Percentiles rank a stretch among this genome's conserved stretches.
Evolutionary conservation across 2,113 vertebrate species (phyloP).

Genomic region (Myocastor coypus): DNA sequence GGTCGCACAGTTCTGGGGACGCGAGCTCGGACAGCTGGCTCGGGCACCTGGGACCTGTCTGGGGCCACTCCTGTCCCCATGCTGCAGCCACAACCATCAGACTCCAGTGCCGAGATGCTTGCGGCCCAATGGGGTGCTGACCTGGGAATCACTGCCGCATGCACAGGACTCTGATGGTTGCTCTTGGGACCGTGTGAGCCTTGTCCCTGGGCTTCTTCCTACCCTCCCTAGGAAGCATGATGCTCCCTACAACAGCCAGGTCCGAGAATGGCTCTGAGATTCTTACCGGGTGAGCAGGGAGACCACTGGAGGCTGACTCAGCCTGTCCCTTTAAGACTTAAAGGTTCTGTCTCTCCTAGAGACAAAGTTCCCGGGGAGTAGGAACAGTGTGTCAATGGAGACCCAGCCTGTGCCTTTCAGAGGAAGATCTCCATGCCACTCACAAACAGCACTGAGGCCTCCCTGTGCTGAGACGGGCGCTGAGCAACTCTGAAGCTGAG

Average conservation of each 20-base stretch:
- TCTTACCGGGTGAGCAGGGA: not conserved
- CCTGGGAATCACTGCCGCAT: not conserved
- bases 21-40: too few relatives aligned
- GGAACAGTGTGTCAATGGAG: not conserved
- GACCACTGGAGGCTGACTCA: not conserved
- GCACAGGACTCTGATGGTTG: not conserved
- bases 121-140: not conserved
- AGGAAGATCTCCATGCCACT: not conserved
- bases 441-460: conserved; percentile 8
- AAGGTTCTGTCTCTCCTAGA: not conserved
- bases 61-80: not conserved
- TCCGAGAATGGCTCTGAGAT: not conserved
- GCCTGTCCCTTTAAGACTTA: conserved; percentile 48
- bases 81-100: not conserved
- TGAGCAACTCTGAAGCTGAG: not conserved
- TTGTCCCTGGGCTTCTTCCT: not conserved
- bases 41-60: fast-evolving
- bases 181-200: fast-evolving
- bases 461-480: fast-evolving
- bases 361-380: not conserved
- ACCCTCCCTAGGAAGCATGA: not conserved
- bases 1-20: not conserved
- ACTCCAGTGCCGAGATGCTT: not conserved
- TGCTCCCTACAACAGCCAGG: not conserved
- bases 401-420: not conserved